Base-by-base conservation (phyloP, 2,797 vertebrate genomes). In the Morelia viridis region DNA sequence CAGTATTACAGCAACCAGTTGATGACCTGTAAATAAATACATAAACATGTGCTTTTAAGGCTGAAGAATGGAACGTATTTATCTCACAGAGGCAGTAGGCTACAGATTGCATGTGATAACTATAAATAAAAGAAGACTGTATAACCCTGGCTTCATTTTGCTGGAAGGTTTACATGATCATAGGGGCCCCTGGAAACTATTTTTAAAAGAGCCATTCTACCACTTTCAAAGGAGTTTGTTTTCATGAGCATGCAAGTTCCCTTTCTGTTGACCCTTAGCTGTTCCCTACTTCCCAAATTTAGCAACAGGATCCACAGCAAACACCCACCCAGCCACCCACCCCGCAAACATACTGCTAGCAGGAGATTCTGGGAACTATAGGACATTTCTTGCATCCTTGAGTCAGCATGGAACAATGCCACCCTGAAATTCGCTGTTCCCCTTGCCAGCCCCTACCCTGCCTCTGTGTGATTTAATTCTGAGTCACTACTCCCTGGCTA, bases 41-140 rank as follows among this genome's bases (percentile, higher is more conserved):
- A 62, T 8, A 53, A 91, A 93, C 92, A 88, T 1, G 60, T 46
- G 61, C 62, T 71, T 91, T 85, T 50, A 91, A 94, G 84, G 65
- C 15, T 87, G 95, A 94, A 90, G 60, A 94, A 93, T n/a, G 84
- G 24, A 0, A 0, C 8, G 94, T 91, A 84, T 83, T 94, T 76
- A 58, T 93, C 94, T 92, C 89, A 64, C n/a, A 86, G 91, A 94
- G 85, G 90, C 87, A 76, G 28, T 64, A 90, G 89, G 76, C 9
- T 89, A 95, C 90, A 95, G 56, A 53, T 61, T 65, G 91, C 76
- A 46, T 22, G 87, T 28, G 53, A 94, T 94, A 92, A 92, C 3
- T 2, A 95, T 85, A 95, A 93, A 96, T 84, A 93, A 95, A 94
- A 94, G 31, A 83, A 91, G 83, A 92, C 60, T 89, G 41, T 60